Percentiles rank a stretch among this genome's conserved stretches.
Evolutionary conservation across 2,113 vertebrate genomes (phyloP).

Genomic region (Peromyscus polionotus): DNA sequence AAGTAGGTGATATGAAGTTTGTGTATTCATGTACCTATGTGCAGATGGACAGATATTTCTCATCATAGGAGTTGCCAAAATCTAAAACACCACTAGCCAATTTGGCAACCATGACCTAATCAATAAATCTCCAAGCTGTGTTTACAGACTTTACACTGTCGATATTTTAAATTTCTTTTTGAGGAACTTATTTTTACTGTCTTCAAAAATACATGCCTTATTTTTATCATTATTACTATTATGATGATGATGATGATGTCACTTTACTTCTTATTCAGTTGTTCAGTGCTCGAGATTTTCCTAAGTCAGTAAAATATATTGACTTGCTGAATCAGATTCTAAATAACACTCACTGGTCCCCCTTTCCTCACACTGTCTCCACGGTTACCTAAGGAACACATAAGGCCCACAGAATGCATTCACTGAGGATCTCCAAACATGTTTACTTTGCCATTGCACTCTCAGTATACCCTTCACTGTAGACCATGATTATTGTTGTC

Average conservation of each 20-base stretch:
- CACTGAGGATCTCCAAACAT: background rate
- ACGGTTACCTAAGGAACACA: background rate
- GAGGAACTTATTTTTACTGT: background rate
- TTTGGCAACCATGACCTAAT: background rate
- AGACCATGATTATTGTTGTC: background rate
- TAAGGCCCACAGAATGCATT: background rate
- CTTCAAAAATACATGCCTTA: background rate
- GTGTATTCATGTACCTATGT: accelerated
- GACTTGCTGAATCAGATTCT: background rate
- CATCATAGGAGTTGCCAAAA: background rate
- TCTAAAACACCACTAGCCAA: background rate
- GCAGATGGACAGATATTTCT: background rate
- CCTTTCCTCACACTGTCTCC: background rate
- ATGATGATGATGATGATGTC: background rate
- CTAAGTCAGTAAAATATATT: background rate
- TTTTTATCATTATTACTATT: background rate
- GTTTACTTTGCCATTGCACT: background rate
- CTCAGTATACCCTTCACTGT: background rate
- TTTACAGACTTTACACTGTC: background rate
- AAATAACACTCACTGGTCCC: background rate
- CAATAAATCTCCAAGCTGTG: background rate
- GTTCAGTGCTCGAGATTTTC: background rate
- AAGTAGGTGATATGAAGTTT: background rate
- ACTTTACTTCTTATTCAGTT: background rate
- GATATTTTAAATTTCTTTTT: background rate